These are phyloP conservation scores for Caiman crocodilus DNA, from an alignment of 2,797 vertebrate species.

Conservation along the genomic window DNA sequence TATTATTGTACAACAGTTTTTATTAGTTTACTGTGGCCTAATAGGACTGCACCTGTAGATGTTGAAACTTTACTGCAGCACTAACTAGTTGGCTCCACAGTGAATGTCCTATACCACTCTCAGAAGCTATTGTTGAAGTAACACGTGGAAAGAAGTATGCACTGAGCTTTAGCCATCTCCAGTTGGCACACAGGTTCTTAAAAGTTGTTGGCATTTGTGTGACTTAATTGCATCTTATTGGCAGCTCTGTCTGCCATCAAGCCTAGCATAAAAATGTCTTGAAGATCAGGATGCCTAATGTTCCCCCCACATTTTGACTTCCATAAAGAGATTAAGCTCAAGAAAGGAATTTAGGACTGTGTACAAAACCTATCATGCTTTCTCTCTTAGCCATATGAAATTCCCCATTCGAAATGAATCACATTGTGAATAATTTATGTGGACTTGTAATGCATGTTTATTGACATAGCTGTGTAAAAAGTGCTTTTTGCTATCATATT, in stretches of 20 bases:
- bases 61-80: too few species aligned
- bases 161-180: not conserved
- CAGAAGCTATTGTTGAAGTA: too few species aligned
- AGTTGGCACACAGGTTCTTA: not conserved
- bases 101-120: too few species aligned
- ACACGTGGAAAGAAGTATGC: not conserved
- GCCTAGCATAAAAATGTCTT: not conserved
- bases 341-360: not conserved
- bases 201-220: not conserved
- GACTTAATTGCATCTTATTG: not conserved
- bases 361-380: not conserved
- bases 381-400: not conserved
- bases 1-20: too few species aligned
- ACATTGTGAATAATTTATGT: not conserved
- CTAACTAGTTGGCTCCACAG: too few species aligned
- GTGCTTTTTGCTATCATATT: not conserved
- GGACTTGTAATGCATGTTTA: not conserved
- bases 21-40: too few species aligned
- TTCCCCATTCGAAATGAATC: not conserved
- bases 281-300: not conserved
- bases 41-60: too few species aligned
- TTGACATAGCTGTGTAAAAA: not conserved
- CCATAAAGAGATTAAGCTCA: not conserved
- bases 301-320: not conserved
- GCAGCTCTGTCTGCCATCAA: not conserved